phyloP scores from a whole-genome alignment of 2,797 vertebrate species.

The Emydoidea blandingii region DNA sequence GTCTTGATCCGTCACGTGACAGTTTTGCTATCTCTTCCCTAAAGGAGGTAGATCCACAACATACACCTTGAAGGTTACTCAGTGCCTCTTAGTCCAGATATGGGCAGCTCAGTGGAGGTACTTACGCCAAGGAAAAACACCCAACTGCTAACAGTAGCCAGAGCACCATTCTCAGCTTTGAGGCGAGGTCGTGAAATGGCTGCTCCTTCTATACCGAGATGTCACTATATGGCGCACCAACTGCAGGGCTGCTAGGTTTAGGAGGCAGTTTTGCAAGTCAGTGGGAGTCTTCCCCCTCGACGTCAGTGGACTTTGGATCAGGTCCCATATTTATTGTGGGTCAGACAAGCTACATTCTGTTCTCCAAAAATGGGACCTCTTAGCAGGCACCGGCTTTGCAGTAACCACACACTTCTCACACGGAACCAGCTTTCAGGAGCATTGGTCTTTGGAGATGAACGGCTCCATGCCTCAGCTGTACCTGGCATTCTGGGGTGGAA shows the following conservation, averaged over 20 bases:
- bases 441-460: not conserved
- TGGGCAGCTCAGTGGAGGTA: fast-evolving
- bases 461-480: fast-evolving
- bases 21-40: not conserved
- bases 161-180: not conserved
- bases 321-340: not conserved
- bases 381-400: not conserved
- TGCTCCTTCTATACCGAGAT: not conserved
- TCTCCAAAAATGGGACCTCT: not conserved
- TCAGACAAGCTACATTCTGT: not conserved
- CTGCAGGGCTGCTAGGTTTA: no score
- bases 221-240: not conserved
- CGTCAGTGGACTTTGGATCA: not conserved
- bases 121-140: not conserved
- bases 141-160: not conserved
- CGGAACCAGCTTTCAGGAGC: not conserved
- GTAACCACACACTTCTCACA: not conserved
- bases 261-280: no score
- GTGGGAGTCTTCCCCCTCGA: not conserved
- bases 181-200: not conserved
- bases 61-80: not conserved
- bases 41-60: not conserved
- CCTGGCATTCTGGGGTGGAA: not conserved
- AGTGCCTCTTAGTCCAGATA: not conserved
- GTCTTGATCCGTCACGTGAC: not conserved